Evolutionary conservation across 2,888 invertebrate genomes (phyloP).

Genomic region (Tromatobia lineatoria): DNA sequence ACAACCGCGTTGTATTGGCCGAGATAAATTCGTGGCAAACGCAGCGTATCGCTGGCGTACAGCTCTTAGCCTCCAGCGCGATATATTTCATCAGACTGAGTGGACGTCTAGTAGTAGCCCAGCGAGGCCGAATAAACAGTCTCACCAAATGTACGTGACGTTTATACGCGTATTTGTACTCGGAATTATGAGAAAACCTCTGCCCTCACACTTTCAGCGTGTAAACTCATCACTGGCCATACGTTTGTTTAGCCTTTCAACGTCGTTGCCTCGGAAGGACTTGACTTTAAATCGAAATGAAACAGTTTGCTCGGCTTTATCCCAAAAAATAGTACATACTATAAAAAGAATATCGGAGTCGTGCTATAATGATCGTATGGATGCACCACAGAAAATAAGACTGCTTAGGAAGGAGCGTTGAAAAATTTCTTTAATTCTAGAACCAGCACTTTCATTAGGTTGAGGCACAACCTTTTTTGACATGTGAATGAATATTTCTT

Average conservation of each 20-base stretch:
- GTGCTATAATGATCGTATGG: too few relatives aligned
- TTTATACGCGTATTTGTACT: constrained; percentile 67
- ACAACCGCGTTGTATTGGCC: constrained; percentile 25
- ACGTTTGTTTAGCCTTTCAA: constrained; percentile 28
- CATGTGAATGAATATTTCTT: too few relatives aligned
- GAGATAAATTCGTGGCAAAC: constrained; percentile 59
- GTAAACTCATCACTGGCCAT: not conserved
- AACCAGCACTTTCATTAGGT: too few relatives aligned
- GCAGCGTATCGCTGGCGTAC: constrained; percentile 58
- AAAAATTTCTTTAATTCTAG: too few relatives aligned
- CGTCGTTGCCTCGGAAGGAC: not conserved
- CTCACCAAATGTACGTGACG: constrained; percentile 68
- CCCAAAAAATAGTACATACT: not conserved
- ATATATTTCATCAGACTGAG: constrained; percentile 68
- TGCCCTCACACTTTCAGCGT: not conserved
- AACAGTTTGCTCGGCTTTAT: not conserved
- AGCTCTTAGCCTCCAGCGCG: constrained; percentile 42
- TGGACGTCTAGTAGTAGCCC: constrained; percentile 63
- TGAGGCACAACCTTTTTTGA: too few relatives aligned
- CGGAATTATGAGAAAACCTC: constrained; percentile 64
- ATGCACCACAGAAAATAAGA: too few relatives aligned
- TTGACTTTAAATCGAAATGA: not conserved
- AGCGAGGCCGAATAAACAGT: constrained; percentile 64
- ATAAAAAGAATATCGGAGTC: too few relatives aligned
- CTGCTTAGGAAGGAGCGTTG: too few relatives aligned